Percentiles rank a stretch among this genome's conserved stretches.
Evolutionary conservation across 2,113 vertebrate genomes (phyloP).

Genomic region (Carassius carassius): DNA sequence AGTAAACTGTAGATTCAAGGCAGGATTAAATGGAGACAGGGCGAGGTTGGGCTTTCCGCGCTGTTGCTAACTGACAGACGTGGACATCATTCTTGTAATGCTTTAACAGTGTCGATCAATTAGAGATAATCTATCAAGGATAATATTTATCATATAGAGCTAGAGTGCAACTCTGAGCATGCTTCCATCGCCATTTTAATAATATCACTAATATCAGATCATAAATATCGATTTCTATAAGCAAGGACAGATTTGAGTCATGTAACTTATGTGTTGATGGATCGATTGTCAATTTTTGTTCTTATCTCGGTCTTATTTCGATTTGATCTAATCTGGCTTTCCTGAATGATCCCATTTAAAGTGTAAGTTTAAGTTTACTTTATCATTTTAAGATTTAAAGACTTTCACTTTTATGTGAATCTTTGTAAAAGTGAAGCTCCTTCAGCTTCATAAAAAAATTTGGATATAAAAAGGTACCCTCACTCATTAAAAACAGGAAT

Average conservation of each 20-base stretch:
- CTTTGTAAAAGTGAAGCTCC: neutral
- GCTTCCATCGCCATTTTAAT: neutral
- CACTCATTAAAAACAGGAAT: too few relatives aligned
- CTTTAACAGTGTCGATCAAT: neutral
- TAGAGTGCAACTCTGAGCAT: neutral
- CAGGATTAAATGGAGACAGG: slow-evolving; percentile 33
- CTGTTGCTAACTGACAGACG: slow-evolving; percentile 38
- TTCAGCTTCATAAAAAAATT: too few relatives aligned
- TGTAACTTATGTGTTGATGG: neutral
- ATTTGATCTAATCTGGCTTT: neutral
- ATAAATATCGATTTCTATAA: neutral
- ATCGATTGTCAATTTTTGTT: neutral
- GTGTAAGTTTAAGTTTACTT: neutral
- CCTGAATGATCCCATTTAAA: neutral
- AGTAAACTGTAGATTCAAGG: slow-evolving; percentile 12
- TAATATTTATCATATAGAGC: neutral
- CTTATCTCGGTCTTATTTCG: neutral
- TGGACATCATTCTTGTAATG: neutral
- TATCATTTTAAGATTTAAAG: neutral
- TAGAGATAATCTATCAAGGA: neutral
- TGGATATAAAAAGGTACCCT: too few relatives aligned
- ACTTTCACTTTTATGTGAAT: neutral
- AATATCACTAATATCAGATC: neutral
- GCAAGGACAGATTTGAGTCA: neutral
- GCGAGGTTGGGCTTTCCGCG: slow-evolving; percentile 40